Evolutionary conservation across 2,888 invertebrate species (phyloP).

Genomic region (Tanytarsus gracilentus): DNA sequence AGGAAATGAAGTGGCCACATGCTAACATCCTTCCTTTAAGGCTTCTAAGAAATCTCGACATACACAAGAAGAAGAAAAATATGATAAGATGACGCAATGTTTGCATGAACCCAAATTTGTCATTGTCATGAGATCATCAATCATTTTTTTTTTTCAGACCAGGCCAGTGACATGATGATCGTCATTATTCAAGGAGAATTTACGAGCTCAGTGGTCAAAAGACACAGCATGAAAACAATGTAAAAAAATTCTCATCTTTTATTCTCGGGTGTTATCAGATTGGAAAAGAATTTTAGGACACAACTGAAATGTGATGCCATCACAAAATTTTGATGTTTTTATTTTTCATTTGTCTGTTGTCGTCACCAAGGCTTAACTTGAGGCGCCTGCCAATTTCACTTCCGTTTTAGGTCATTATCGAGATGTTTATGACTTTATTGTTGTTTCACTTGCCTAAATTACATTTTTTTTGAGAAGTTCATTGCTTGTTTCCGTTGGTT

Average conservation of each 20-base stretch:
- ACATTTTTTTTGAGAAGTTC: not conserved
- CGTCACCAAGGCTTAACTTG: not conserved
- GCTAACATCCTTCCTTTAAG: no score
- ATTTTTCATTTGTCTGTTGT: not conserved
- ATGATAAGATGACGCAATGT: no score
- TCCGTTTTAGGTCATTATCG: slow-evolving; percentile 10
- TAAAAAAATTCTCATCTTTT: not conserved
- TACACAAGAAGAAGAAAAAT: no score
- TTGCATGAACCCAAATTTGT: not conserved
- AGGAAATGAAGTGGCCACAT: no score
- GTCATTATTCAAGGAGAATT: not conserved
- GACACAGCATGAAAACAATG: not conserved
- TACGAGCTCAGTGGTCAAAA: not conserved
- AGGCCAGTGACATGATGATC: not conserved
- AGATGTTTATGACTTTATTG: not conserved
- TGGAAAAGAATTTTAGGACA: not conserved
- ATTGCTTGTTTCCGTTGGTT: not conserved
- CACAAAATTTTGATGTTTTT: not conserved
- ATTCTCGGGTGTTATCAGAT: not conserved
- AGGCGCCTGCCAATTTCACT: slow-evolving; percentile 4
- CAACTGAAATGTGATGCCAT: not conserved
- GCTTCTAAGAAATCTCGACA: no score
- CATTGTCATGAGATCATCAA: not conserved
- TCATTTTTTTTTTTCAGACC: no score
- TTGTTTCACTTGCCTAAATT: not conserved